phyloP scores from a whole-genome alignment of 1,140 invertebrate genomes.

The Eufriesea mexicana region DNA sequence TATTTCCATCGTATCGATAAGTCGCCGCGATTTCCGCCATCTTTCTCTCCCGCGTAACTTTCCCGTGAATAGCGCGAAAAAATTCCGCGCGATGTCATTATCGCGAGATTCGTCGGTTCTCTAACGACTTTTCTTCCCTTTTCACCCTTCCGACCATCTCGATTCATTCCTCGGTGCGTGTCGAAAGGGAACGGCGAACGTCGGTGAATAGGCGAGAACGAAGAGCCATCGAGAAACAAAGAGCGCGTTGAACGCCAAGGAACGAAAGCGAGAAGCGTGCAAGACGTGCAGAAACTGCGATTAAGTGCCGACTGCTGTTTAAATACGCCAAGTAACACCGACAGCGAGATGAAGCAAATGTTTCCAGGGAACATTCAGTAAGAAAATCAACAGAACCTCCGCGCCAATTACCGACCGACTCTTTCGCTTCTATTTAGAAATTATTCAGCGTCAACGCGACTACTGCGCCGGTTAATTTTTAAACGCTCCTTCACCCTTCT shows the following conservation, averaged over 20 bases:
- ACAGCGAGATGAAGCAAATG: conserved; percentile 16
- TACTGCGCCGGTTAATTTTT: conserved; percentile 7
- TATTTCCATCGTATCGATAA: conserved; percentile 39
- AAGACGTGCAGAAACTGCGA: conserved; percentile 5
- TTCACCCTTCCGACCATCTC: conserved; percentile 18
- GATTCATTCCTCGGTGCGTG: conserved; percentile 30
- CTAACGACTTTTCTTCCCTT: conserved; percentile 27
- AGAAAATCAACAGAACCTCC: conserved; percentile 18
- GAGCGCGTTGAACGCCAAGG: conserved; percentile 1
- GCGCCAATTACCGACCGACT: conserved; percentile 31
- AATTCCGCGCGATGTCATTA: conserved; percentile 49
- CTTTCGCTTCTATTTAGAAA: conserved; percentile 22
- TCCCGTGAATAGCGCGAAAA: conserved; percentile 26
- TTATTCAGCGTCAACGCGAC: not conserved
- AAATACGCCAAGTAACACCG: conserved; percentile 13
- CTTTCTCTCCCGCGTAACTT: not conserved
- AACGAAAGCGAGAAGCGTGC: not conserved
- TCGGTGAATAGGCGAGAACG: conserved; percentile 38
- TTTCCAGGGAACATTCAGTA: conserved; percentile 10
- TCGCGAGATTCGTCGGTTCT: conserved; percentile 39
- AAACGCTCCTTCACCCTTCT: not conserved
- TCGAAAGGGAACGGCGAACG: conserved; percentile 43
- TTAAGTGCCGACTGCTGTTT: conserved; percentile 20
- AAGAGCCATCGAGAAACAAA: conserved; percentile 46
- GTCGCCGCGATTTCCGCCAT: conserved; percentile 22